phyloP scores from a whole-genome alignment of 2,797 vertebrate species.

The Pachyuromys duprasi region DNA sequence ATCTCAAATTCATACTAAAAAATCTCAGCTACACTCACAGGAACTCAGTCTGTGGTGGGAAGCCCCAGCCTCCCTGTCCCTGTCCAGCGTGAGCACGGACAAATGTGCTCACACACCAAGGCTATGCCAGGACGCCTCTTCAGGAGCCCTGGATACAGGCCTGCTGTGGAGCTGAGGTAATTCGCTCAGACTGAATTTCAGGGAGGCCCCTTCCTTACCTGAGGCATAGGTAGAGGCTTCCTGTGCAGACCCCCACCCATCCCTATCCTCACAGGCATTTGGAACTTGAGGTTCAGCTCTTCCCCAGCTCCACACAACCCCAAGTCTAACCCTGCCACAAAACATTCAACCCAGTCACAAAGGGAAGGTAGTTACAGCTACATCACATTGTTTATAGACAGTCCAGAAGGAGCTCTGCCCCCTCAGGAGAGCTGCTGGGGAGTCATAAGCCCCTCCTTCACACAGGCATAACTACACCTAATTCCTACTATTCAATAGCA shows the following conservation, averaged over 20 bases:
- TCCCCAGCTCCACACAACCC: slow-evolving; percentile 10
- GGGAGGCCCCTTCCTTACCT: neutral
- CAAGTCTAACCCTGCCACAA: neutral
- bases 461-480: slow-evolving; percentile 56
- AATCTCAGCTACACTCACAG: slow-evolving; percentile 82
- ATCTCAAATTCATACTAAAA: slow-evolving; percentile 87
- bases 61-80: slow-evolving; percentile 64
- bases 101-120: neutral
- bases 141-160: neutral
- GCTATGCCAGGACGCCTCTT: neutral
- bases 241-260: neutral
- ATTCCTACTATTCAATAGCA: slow-evolving; percentile 72
- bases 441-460: neutral
- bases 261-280: neutral
- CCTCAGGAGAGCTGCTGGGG: slow-evolving; percentile 66
- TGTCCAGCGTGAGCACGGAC: neutral
- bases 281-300: slow-evolving; percentile 20
- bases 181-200: slow-evolving; percentile 21
- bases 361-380: slow-evolving; percentile 75
- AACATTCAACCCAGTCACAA: slow-evolving; percentile 23
- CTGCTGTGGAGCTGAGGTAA: slow-evolving; percentile 66
- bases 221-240: neutral
- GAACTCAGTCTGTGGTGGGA: slow-evolving; percentile 81
- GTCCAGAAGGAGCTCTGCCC: slow-evolving; percentile 51
- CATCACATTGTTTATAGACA: slow-evolving; percentile 76